Percentiles rank a stretch among this genome's conserved stretches.
phyloP scores from a whole-genome alignment of 2,888 invertebrate species.

The Coleophora deauratella region DNA sequence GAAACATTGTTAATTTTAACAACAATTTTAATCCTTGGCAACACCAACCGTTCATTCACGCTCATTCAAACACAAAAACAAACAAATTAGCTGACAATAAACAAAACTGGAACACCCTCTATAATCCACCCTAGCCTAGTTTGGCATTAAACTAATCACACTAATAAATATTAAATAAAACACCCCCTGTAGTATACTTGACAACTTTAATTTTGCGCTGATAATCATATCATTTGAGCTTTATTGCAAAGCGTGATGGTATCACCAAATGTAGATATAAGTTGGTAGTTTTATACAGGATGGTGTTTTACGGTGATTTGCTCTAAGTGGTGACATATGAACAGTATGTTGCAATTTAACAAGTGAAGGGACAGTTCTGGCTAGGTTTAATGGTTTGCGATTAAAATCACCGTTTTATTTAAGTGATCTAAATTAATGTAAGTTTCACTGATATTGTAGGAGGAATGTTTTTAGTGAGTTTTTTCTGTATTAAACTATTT shows the following conservation, averaged over 20 bases:
- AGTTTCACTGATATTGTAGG: no score
- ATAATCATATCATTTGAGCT: no score
- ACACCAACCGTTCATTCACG: not conserved
- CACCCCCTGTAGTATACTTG: constrained; percentile 7
- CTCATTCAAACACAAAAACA: constrained; percentile 20
- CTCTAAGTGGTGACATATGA: constrained; percentile 8
- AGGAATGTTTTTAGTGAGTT: no score
- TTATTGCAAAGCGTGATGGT: no score
- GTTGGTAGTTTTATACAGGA: not conserved
- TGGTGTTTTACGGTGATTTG: no score
- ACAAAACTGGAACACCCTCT: constrained; percentile 18
- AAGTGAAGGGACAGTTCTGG: not conserved
- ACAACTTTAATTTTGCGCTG: not conserved
- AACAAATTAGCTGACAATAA: constrained; percentile 33
- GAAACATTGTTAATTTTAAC: no score
- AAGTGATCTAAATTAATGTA: no score
- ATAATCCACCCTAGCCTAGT: constrained; percentile 21
- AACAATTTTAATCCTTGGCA: not conserved
- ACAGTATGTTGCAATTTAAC: constrained; percentile 5
- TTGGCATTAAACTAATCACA: constrained; percentile 21
- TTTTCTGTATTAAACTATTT: no score
- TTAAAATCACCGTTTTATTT: no score
- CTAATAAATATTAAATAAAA: constrained; percentile 25
- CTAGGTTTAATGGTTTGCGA: not conserved
- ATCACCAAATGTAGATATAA: no score